These are phyloP conservation scores for Scartelaos histophorus DNA, from an alignment of 2,113 vertebrate genomes.

Conservation along the genomic window DNA sequence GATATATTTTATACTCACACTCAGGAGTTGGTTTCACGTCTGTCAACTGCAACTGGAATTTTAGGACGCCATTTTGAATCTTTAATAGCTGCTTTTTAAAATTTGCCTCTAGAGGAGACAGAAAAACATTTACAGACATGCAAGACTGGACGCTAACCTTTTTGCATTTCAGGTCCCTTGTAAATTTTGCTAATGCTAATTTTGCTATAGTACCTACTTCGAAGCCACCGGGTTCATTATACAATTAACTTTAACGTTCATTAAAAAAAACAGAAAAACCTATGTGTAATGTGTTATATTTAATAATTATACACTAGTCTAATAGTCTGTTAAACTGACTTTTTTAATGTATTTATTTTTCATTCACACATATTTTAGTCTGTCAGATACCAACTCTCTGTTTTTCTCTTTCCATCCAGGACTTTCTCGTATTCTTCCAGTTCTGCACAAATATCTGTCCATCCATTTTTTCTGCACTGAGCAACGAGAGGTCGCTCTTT, in stretches of 20 bases:
- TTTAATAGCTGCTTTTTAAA: constrained; percentile 83
- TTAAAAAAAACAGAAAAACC: no score
- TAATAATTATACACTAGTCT: no score
- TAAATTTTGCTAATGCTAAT: no score
- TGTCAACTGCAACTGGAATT: constrained; percentile 83
- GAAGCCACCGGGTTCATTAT: no score
- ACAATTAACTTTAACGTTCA: no score
- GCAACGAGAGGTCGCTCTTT: constrained; percentile 79
- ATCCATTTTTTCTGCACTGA: constrained; percentile 80
- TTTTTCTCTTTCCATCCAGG: constrained; percentile 76
- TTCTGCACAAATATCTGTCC: constrained; percentile 71
- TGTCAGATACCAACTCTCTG: constrained; percentile 78
- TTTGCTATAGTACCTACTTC: no score
- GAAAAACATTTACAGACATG: neutral
- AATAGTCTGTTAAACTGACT: no score
- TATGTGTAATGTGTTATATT: no score
- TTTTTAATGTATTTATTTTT: no score
- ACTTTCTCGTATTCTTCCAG: constrained; percentile 81
- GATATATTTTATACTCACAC: constrained; percentile 81
- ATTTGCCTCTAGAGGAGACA: constrained; percentile 74
- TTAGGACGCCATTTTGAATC: constrained; percentile 82
- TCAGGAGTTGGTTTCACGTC: constrained; percentile 84
- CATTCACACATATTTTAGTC: no score
- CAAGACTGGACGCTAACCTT: no score
- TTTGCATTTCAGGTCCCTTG: no score